Evolutionary conservation across 92 coral and sea anemone species (phyloP), one percentile per base, ranked within the genome.

Genomic region (Plumapathes pennacea): DNA sequence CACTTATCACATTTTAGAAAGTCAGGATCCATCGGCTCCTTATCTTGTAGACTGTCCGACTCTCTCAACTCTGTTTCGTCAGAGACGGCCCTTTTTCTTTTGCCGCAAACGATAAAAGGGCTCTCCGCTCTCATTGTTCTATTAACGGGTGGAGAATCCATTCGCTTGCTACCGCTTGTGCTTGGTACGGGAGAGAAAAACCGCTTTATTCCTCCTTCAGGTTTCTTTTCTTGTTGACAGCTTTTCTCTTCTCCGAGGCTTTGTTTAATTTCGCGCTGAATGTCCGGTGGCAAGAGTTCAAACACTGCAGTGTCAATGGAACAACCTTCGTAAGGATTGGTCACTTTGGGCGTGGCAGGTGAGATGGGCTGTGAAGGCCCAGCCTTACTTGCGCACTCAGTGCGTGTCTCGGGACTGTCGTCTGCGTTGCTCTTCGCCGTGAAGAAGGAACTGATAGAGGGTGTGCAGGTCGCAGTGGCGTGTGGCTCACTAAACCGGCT

Each of bases 401-500:
- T 20, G 4, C 13, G 38, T 14, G 31, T 39, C 57, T 12, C 24
- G 7, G 18, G 40, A n/a, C 24, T 11, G 22, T 52, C 6, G 8
- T 64, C 59, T n/a, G 48, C 19, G 33, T 52, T 76, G 54, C 64
- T 59, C 57, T 62, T 55, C 61, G 66, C 80, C 50, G 54, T 85
- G 54, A 94, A 94, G 81, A 77, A 94, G 22, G 99, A 67, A 26
- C 84, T 78, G 2, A 94, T 94, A 3, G 86, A 58, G 4, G 97
- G 88, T 3, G 95, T 80, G 29, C 54, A 38, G 20, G 46, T 43
- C 13, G 60, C 47, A 7, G 70, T 29, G 39, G 59, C 63, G 12
- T 69, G 32, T 21, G 61, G 64, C 24, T 89, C 99, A 26, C 79
- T 79, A 57, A 94, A 94, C 59, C 82, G 80, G 64, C 90, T 88